These are phyloP conservation scores for Trochalopteron elliotii DNA, from an alignment of 2,113 vertebrate species.

Conservation along the genomic window DNA sequence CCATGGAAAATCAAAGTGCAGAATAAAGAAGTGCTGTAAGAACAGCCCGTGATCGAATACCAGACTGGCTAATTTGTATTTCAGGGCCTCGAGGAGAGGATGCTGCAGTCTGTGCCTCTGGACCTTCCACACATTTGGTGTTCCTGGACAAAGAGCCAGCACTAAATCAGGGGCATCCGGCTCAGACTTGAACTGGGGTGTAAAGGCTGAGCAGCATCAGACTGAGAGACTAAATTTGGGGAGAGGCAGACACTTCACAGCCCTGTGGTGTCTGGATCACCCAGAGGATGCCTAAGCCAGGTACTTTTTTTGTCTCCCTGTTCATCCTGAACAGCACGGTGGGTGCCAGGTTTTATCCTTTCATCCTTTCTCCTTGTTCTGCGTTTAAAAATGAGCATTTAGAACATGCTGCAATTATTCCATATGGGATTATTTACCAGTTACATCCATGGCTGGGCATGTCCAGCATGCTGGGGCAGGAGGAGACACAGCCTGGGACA, in stretches of 20 bases:
- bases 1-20: constrained; percentile 78
- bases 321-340: not conserved
- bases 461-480: not conserved
- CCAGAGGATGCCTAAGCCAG: constrained; percentile 4
- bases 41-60: constrained; percentile 69
- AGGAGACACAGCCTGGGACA: not conserved
- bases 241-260: constrained; percentile 9
- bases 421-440: not conserved
- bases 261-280: constrained; percentile 38
- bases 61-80: constrained; percentile 76
- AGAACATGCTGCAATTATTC: not conserved
- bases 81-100: constrained; percentile 70
- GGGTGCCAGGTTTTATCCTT: constrained; percentile 28
- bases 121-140: constrained; percentile 62
- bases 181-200: constrained; percentile 42
- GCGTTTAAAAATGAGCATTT: not conserved
- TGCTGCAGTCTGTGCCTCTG: constrained; percentile 66
- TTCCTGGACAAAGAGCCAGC: constrained; percentile 48
- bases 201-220: constrained; percentile 31
- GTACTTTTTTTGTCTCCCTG: not conserved
- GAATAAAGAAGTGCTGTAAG: constrained; percentile 70
- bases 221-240: constrained; percentile 14
- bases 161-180: constrained; percentile 49
- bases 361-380: not conserved
- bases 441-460: not conserved